Evolutionary conservation across 1,140 invertebrate species (phyloP), one percentile per base, ranked within the genome.

Genomic region (Temnothorax curvispinosus): DNA sequence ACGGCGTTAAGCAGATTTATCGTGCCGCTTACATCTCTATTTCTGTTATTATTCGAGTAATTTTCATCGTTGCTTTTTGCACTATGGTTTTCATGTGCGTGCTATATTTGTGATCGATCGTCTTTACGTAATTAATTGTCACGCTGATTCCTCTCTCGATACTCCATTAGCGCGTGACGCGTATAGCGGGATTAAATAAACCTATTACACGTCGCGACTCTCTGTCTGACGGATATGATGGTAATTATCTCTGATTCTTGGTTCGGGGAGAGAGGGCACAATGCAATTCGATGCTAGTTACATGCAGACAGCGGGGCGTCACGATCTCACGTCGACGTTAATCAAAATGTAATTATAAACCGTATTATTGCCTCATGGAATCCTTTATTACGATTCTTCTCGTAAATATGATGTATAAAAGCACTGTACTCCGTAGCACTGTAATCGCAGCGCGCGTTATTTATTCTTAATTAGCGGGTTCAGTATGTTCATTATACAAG

Each of bases 181-280:
- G 35, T 35, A 69, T 21, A 56, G 65, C 15, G 78, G 7, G 67
- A 72, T 58, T 82, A 72, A 80, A 58, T 72, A 82, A 72, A 82
- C 35, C 78, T 72, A 82, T 82, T 82, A 82, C 15, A 82, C 38
- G 65, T 72, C 47, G n/a, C 62, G n/a, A 13, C 35, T 80, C 47
- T 54, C 78, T 56, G 50, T 21, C 78, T 82, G 52, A 72, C 52
- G 65, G 47, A 60, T 82, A 41, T 41, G 77, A 3, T 35, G 47
- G 27, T 82, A 82, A 82, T 82, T 72, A 82, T 58, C 78, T 60
- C 52, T 47, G 78, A 82, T 82, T 82, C 78, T 82, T 82, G 78
- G 11, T 18, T 67, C 35, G 18, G 3, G 76, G 56, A 44, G 52
- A 32, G 18, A 67, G 21, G 38, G 32, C 11, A 72, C 67, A 82